Percentiles rank a stretch among this genome's conserved stretches.
These are phyloP conservation scores for Perca flavescens DNA, from an alignment of 2,113 vertebrate species.

Conservation along the genomic window DNA sequence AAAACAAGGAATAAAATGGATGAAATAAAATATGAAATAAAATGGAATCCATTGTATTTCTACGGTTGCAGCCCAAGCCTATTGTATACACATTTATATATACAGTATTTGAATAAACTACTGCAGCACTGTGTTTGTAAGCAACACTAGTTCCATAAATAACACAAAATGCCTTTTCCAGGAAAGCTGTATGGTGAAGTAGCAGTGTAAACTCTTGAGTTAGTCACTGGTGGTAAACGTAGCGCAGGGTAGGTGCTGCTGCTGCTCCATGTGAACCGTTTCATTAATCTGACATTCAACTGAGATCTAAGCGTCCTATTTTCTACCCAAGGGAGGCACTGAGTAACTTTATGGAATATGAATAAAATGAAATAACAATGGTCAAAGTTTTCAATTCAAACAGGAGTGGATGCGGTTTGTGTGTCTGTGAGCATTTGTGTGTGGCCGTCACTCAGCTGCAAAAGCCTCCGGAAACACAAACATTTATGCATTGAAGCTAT, in stretches of 20 bases:
- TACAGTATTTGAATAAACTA: background rate
- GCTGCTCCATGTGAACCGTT: background rate
- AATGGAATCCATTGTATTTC: too few species aligned
- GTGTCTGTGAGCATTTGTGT: background rate
- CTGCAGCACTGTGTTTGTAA: background rate
- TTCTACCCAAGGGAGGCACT: background rate
- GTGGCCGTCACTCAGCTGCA: background rate
- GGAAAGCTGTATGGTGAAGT: background rate
- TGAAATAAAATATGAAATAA: too few species aligned
- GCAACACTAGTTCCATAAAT: background rate
- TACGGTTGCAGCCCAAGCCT: too few species aligned
- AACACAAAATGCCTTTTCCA: background rate
- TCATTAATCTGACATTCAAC: background rate
- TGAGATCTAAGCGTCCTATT: background rate
- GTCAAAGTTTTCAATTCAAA: background rate
- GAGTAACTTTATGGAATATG: background rate
- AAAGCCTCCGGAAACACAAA: slow-evolving; percentile 12
- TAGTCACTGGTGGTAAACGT: background rate
- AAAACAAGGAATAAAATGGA: too few species aligned
- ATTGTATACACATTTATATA: background rate
- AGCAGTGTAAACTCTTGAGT: background rate
- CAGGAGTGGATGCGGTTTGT: background rate
- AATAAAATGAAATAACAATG: background rate
- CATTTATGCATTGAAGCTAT: background rate
- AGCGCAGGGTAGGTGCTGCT: background rate